Base-by-base conservation (phyloP, 2,113 vertebrate genomes). In the Ameiurus melas region DNA sequence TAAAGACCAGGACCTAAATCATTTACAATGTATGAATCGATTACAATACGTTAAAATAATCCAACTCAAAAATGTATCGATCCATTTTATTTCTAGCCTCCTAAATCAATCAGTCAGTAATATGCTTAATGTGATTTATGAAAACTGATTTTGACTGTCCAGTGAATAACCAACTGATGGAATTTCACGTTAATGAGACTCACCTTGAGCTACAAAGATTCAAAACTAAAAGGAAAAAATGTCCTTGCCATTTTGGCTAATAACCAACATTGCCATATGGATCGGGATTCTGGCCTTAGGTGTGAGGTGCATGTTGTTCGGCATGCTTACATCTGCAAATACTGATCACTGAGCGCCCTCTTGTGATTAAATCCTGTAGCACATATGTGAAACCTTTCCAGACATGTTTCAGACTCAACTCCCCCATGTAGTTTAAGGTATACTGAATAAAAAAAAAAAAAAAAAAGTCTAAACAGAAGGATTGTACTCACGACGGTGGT, bases 401-500 rank as follows among this genome's bases (percentile, higher is more conserved):
- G 20, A 60, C 36, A 64, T 2, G 25, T 16, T 36, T 33, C 64
- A 25, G 33, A 25, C 70, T 57, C 30, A 19, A 1, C 30, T 55
- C 19, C 66, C 66, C 17, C 6, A 16, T 43, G 27, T 36, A 13
- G 6, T 20, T 62, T 22, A 47, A 33, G 1, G 2, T 0, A 6
- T 78, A 27, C 5, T 6, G 16, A 82, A 43, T 47, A 20, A 57
- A 17, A n/a, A n/a, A n/a, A n/a, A n/a, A n/a, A n/a, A n/a, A n/a
- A n/a, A 57, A 17, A n/a, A 27, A 27, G 19, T 39, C 1, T 19
- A 10, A 47, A 55, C 3, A 43, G 6, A 12, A 79, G 17, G 16
- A n/a, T 30, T 88, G 79, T 96, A 98, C 98, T 99, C 94, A 99
- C 98, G 78, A 98, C 94, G 36, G 96, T 95, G 13, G 97, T 98